A percentile compares a stretch with the other conserved stretches of the same genome.
Evolutionary conservation across 2,113 vertebrate species (phyloP).

Genomic region (Pimephales promelas): DNA sequence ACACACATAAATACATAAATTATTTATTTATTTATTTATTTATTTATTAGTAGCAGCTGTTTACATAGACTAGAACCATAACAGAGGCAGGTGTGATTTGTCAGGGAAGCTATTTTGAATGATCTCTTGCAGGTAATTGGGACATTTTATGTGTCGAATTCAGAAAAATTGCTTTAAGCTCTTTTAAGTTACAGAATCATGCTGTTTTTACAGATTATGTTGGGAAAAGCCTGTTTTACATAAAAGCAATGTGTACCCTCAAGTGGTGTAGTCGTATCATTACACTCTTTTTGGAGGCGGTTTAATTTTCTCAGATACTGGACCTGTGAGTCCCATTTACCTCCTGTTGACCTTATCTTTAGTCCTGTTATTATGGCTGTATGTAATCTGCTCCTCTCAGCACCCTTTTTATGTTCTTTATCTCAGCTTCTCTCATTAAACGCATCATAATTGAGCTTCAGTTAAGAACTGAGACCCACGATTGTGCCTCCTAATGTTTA

Average conservation of each 20-base stretch:
- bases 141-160: background rate
- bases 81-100: background rate
- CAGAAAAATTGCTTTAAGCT: background rate
- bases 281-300: conserved; percentile 9
- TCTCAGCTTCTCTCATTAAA: conserved; percentile 20
- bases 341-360: conserved; percentile 20
- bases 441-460: conserved; percentile 1
- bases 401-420: background rate
- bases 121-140: too few species aligned
- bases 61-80: background rate
- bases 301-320: conserved; percentile 16
- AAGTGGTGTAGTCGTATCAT: conserved; percentile 48
- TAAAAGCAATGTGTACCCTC: conserved; percentile 44
- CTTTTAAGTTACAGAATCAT: conserved; percentile 10
- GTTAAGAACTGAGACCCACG: background rate
- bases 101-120: background rate
- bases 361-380: conserved; percentile 4
- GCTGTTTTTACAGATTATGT: background rate
- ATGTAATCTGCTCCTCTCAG: conserved; percentile 1
- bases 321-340: conserved; percentile 31
- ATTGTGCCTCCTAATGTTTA: background rate
- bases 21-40: background rate
- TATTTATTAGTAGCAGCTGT: background rate
- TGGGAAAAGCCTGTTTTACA: conserved; percentile 20
- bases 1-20: background rate